A percentile compares a stretch with the other conserved stretches of the same genome.
Evolutionary conservation across 2,797 vertebrate species (phyloP).

Genomic region (Chaetodon trifasciatus): DNA sequence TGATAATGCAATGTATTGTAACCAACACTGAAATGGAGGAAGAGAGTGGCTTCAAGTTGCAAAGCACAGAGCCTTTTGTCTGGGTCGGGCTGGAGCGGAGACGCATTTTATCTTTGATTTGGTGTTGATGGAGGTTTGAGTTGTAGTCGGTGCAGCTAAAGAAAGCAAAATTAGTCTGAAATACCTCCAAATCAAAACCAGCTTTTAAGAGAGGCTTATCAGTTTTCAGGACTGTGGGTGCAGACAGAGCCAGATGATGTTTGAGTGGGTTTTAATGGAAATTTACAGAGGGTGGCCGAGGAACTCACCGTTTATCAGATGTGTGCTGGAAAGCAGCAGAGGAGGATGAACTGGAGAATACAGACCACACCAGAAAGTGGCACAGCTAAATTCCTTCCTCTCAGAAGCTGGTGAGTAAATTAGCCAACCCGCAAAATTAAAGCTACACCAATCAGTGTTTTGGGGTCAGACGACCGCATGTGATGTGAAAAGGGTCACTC

Average conservation of each 20-base stretch:
- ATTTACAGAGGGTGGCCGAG: neutral
- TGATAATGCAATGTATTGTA: conserved; percentile 57
- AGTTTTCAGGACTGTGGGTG: neutral
- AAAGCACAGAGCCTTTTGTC: conserved; percentile 35
- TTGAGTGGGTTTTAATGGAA: conserved; percentile 34
- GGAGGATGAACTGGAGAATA: neutral
- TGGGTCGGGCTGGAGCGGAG: conserved; percentile 1
- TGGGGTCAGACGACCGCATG: neutral
- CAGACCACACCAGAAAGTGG: neutral
- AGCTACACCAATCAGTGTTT: neutral
- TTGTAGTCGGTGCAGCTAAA: neutral
- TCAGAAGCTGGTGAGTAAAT: neutral
- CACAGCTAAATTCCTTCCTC: neutral
- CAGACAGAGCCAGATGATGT: neutral
- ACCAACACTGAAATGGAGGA: conserved; percentile 31
- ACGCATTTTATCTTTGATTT: conserved; percentile 12
- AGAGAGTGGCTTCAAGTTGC: conserved; percentile 51
- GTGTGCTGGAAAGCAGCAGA: neutral
- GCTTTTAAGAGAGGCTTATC: neutral
- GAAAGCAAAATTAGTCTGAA: conserved; percentile 9
- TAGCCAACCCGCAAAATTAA: neutral
- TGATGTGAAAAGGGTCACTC: neutral
- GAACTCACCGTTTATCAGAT: neutral
- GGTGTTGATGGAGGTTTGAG: conserved; percentile 17
- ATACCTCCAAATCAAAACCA: neutral